Evolutionary conservation across 2,113 vertebrate genomes (phyloP), one percentile per base, ranked within the genome.

Genomic region (Atractosteus spatula): DNA sequence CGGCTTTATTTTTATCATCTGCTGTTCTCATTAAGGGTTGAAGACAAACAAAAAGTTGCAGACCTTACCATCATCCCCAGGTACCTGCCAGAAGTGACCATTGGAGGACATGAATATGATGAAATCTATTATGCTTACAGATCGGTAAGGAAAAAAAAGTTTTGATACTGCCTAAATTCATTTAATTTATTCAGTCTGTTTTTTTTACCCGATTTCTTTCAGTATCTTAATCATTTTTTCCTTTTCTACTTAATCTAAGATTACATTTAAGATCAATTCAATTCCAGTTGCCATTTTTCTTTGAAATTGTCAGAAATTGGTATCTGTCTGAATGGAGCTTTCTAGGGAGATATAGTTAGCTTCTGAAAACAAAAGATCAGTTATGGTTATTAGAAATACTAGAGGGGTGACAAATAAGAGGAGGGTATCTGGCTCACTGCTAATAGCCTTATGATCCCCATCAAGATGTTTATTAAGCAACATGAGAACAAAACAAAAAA

Each of bases 31-130:
- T 4, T 2, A 55, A 97, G 96, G 0, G 91, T 94, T 41, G 88
- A 95, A 78, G 79, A 98, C 79, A 99, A 97, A 72, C 3, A 55
- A 0, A 41, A 1, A 0, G 91, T 98, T 71, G 71, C 89, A 12
- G 69, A 74, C 0, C 71, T 90, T 43, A 81, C 80, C 0, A 69
- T 83, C 63, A 66, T 96, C 64, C 93, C 95, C 0, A 3, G 3
- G 44, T 98, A 91, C 59, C 71, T 99, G 62, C 96, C 97, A 0
- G 97, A 99, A 77, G 41, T 95, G 75, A 98, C 96, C 0, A 72
- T 99, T 0, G 93, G 96, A 0, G 93, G 93, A 7, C 75, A 61
- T 0, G 94, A 96, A 8, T 91, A 43, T 0, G 89, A 93, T 56
- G 81, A 80, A 0, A 12, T 80, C 75, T 94, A 83, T 57, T 85